Evolutionary conservation across 2,113 vertebrate genomes (phyloP).

Genomic region (Oncorhynchus keta): DNA sequence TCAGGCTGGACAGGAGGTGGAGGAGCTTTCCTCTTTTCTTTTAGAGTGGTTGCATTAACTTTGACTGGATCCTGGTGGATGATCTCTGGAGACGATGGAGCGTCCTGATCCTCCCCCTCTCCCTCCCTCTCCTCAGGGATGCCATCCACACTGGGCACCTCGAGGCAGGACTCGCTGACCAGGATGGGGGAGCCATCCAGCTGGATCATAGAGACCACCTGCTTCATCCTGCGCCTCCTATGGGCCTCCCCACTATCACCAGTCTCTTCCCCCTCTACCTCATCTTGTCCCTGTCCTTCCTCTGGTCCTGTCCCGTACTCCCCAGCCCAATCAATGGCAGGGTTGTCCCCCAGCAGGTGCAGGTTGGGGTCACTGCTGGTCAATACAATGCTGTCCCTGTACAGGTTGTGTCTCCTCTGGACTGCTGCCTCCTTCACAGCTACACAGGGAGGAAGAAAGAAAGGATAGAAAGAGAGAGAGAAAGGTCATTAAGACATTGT

Average conservation of each 20-base stretch:
- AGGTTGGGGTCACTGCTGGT: conserved; percentile 93
- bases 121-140: conserved; percentile 58
- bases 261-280: neutral
- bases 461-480: neutral
- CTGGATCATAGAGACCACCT: conserved; percentile 91
- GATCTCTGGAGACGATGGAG: neutral
- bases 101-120: neutral
- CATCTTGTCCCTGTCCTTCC: conserved; percentile 6
- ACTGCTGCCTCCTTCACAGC: conserved; percentile 94
- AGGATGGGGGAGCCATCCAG: conserved; percentile 66
- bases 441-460: conserved; percentile 38
- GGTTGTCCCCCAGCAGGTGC: conserved; percentile 82
- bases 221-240: conserved; percentile 81
- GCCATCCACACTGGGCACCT: conserved; percentile 52
- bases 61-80: neutral
- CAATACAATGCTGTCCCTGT: conserved; percentile 91
- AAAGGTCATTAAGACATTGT: neutral
- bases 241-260: conserved; percentile 30
- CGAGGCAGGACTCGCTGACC: conserved; percentile 58
- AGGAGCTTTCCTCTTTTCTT: conserved; percentile 25
- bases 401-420: conserved; percentile 93
- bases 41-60: conserved; percentile 42
- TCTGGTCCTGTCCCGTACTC: conserved; percentile 44
- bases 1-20: neutral
- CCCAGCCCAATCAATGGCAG: conserved; percentile 82